Percentiles rank a stretch among this genome's conserved stretches.
These are phyloP conservation scores for Xenopus petersii DNA, from an alignment of 2,797 vertebrate species.

Conservation along the genomic window DNA sequence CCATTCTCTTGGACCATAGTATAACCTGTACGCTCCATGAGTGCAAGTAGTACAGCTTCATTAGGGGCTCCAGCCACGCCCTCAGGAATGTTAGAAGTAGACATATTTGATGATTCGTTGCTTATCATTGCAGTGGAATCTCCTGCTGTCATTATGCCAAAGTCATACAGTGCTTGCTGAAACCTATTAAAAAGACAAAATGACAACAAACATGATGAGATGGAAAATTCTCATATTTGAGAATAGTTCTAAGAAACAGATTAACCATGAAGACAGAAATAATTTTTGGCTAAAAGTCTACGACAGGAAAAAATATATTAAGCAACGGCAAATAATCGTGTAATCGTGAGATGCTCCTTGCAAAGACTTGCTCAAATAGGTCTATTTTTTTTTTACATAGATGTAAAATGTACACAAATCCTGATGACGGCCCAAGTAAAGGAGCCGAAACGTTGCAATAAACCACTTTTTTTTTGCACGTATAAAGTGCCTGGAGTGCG, in stretches of 20 bases:
- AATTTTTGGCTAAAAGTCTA: conserved; percentile 23
- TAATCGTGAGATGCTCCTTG: conserved; percentile 30
- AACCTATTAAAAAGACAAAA: conserved; percentile 62
- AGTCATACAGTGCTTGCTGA: conserved; percentile 81
- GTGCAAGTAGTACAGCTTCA: conserved; percentile 79
- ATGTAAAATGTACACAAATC: too few species aligned
- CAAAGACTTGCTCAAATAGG: conserved; percentile 35
- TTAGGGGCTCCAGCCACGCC: conserved; percentile 86
- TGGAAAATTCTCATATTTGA: neutral
- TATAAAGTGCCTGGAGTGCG: too few species aligned
- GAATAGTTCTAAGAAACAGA: conserved; percentile 3
- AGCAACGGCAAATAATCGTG: conserved; percentile 10
- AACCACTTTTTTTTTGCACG: too few species aligned
- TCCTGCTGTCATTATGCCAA: conserved; percentile 96
- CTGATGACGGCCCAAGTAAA: too few species aligned
- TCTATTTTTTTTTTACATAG: too few species aligned
- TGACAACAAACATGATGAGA: conserved; percentile 9
- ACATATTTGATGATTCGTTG: conserved; percentile 73
- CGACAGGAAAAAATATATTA: conserved; percentile 18
- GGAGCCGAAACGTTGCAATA: too few species aligned
- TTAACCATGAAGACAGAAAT: conserved; percentile 15
- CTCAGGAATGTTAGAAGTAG: conserved; percentile 74
- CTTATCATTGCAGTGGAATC: conserved; percentile 89
- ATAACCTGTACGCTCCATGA: conserved; percentile 92
- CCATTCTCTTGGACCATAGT: conserved; percentile 94